phyloP scores from a whole-genome alignment of 2,113 vertebrate species.

The Xenotilapia leptura region DNA sequence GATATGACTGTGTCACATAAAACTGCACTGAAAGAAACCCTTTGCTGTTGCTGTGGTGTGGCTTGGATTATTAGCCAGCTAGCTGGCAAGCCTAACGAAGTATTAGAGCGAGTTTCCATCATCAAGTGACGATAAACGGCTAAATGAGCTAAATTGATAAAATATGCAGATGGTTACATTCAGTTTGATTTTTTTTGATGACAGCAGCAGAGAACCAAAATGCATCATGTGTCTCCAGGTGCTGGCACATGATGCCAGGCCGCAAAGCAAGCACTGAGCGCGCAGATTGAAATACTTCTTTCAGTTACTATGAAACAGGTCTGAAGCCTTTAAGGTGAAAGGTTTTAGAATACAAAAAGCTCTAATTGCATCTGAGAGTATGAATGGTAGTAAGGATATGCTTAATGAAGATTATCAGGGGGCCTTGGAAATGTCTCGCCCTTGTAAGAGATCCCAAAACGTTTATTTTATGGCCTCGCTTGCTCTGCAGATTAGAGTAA shows the following conservation, averaged over 20 bases:
- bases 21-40: not conserved
- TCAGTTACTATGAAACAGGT: not conserved
- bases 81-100: not conserved
- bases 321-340: not conserved
- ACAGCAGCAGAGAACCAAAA: not conserved
- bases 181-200: not conserved
- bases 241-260: not conserved
- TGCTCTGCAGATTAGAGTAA: not conserved
- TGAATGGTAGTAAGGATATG: not conserved
- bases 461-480: not conserved
- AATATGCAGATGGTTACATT: not conserved
- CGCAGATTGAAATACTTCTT: not conserved
- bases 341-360: not conserved
- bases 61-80: not conserved
- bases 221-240: not conserved
- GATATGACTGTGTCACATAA: not conserved
- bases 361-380: not conserved
- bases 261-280: not conserved
- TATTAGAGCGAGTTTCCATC: not conserved
- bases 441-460: not conserved
- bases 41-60: not conserved
- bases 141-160: not conserved
- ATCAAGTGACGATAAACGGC: not conserved
- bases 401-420: not conserved
- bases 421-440: not conserved